Evolutionary conservation across 2,888 invertebrate genomes (phyloP).

Genomic region (Horisme vitalbata): DNA sequence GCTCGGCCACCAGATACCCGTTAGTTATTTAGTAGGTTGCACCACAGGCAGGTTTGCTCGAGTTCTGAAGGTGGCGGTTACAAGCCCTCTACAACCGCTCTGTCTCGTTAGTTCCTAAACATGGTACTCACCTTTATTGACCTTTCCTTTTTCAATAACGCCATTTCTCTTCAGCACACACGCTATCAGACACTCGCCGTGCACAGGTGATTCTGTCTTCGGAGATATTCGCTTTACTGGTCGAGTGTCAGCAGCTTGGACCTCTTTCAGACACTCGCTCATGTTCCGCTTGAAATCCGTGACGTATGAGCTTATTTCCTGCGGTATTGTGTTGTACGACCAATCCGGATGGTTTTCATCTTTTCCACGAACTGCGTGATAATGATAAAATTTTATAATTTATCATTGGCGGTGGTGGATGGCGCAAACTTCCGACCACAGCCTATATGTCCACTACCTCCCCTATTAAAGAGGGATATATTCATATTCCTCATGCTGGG

Average conservation of each 20-base stretch:
- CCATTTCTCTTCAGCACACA: slow-evolving; percentile 71
- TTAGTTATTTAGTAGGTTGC: too few species aligned
- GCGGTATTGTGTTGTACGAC: slow-evolving; percentile 80
- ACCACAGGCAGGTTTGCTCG: too few species aligned
- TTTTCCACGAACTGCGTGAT: neutral
- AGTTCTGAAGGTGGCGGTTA: too few species aligned
- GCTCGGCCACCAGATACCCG: too few species aligned
- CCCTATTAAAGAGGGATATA: too few species aligned
- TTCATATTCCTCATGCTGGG: too few species aligned
- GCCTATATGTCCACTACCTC: too few species aligned
- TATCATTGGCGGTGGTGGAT: too few species aligned
- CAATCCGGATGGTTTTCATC: slow-evolving; percentile 57
- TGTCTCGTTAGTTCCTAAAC: too few species aligned
- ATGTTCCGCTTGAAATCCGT: slow-evolving; percentile 67
- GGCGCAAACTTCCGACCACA: too few species aligned
- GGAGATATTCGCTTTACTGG: slow-evolving; percentile 62
- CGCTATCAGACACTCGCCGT: slow-evolving; percentile 72
- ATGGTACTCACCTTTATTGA: slow-evolving; percentile 61
- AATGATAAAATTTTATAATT: slow-evolving; percentile 6
- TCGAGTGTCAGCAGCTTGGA: slow-evolving; percentile 58
- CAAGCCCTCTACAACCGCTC: too few species aligned
- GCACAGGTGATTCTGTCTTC: slow-evolving; percentile 63
- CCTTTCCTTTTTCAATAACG: slow-evolving; percentile 63
- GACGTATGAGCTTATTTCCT: slow-evolving; percentile 56
- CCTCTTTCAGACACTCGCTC: slow-evolving; percentile 71